These are phyloP conservation scores for Tetragonula clypearis DNA, from an alignment of 1,140 invertebrate species.

Conservation along the genomic window DNA sequence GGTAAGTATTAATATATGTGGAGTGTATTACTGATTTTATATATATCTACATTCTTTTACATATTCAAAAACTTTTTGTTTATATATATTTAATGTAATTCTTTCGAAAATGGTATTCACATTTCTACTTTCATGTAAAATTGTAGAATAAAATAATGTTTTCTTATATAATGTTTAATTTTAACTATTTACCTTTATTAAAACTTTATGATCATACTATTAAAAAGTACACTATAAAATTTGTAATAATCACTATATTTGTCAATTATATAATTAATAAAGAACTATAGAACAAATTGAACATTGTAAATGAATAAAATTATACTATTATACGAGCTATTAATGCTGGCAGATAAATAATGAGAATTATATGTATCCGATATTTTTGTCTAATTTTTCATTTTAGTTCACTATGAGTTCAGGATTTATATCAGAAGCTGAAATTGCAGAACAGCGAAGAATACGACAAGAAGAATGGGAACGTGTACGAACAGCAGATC, in stretches of 20 bases:
- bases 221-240: no score
- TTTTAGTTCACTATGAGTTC: constrained; percentile 87
- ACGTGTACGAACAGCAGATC: constrained; percentile 92
- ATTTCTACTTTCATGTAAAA: background rate
- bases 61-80: background rate
- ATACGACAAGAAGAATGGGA: constrained; percentile 97
- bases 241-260: background rate
- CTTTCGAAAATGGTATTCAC: background rate
- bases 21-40: background rate
- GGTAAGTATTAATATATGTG: constrained; percentile 7
- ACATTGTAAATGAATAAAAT: background rate
- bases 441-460: constrained; percentile 90
- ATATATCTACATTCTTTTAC: background rate
- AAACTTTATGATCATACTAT: background rate
- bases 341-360: background rate
- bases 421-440: constrained; percentile 93
- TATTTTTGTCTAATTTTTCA: background rate
- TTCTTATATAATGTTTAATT: background rate
- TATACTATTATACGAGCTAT: background rate
- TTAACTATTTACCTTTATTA: background rate
- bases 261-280: background rate
- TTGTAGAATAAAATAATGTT: background rate
- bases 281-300: background rate
- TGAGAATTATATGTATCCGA: background rate
- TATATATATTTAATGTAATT: background rate